Conservation (phyloP, 2,797 vertebrate species). For the Lepus oiostolus region DNA sequence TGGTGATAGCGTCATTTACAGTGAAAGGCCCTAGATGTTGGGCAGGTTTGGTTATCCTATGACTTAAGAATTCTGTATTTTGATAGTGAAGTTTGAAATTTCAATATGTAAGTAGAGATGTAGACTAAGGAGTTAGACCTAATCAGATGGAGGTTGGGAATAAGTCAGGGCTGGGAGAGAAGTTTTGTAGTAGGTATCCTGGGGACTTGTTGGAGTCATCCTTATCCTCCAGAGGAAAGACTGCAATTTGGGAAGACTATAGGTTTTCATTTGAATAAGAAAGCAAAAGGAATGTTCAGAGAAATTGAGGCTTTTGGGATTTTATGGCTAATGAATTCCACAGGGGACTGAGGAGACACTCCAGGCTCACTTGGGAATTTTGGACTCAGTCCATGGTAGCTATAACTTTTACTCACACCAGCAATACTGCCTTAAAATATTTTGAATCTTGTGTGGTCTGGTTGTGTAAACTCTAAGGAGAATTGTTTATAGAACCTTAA, state of each 20-base stretch:
- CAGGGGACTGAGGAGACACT: not conserved
- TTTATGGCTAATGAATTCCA: constrained; percentile 23
- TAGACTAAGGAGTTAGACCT: not conserved
- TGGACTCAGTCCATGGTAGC: not conserved
- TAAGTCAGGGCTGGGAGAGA: not conserved
- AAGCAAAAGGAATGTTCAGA: not conserved
- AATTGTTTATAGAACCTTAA: constrained; percentile 15
- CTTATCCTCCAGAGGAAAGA: not conserved
- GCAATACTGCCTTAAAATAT: constrained; percentile 2
- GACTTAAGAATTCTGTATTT: not conserved
- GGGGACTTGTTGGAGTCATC: not conserved
- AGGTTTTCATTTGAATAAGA: not conserved
- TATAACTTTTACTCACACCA: not conserved
- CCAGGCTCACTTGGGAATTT: not conserved
- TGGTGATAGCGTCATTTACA: not conserved
- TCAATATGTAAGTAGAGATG: not conserved
- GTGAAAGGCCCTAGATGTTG: not conserved
- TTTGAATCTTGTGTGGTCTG: not conserved
- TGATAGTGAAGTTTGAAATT: constrained; percentile 30
- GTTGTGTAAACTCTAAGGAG: not conserved
- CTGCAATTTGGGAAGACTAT: not conserved
- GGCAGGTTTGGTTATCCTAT: not conserved
- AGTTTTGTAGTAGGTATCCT: not conserved
- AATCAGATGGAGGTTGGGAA: not conserved
- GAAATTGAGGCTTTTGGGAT: not conserved